Base-by-base conservation (phyloP, 2,797 vertebrate genomes). In the Poecilia picta region DNA sequence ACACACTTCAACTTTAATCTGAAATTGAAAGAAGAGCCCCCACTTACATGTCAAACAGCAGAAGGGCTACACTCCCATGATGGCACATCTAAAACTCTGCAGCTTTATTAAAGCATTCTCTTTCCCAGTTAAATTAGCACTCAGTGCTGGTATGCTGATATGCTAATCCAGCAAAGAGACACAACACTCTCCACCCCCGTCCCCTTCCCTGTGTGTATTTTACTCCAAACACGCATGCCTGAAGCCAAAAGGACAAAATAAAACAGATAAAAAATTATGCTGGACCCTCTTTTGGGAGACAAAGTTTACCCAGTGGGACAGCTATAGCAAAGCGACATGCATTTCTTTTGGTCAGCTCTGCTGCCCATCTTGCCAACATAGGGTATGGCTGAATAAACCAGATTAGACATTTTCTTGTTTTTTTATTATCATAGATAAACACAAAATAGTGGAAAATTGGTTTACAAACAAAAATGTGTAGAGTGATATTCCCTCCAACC, bases 401-500 rank as follows among this genome's bases (percentile, higher is more conserved):
- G 85, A 90, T 80, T 83, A 89, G 88, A 88, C 88, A 79, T 83
- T 73, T 53, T 23, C 23, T 36, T 36, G 10, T 0, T 41, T 4
- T 68, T 2, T 68, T 43, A 25, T 41, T 12, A 20, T 39, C 1
- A 36, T 39, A 20, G 8, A 66, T 36, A 39, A 43, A 25, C 39
- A 68, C 62, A 66, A 39, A 66, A 23, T 25, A 41, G 36, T 41
- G 20, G 3, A 68, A 23, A 41, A 41, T 25, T 39, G 1, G 47
- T 49, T 49, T 49, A 49, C 16, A 16, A 49, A 18, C 16, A 49
- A 49, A 49, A 49, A 49, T 49, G 1, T 49, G 16, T 49, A 18
- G 47, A 82, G 86, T 73, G 84, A 76, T 68, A 84, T 91, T 91
- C 90, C 90, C 86, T 90, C 77, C 73, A 59, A 76, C 89, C 94